Evolutionary conservation across 2,797 vertebrate species (phyloP).

Genomic region (Sylvilagus floridanus): DNA sequence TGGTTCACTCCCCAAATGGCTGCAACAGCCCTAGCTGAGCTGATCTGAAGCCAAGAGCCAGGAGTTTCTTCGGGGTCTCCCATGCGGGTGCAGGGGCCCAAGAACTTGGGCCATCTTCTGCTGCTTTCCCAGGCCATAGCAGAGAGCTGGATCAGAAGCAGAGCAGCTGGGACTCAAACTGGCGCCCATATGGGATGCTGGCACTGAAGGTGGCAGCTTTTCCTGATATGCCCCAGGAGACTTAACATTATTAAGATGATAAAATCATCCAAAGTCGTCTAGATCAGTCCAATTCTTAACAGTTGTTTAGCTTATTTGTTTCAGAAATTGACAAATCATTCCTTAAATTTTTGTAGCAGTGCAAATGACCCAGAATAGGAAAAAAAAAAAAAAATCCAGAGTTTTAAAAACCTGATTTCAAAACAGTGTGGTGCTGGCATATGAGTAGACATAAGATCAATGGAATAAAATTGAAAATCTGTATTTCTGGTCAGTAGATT

Average conservation of each 20-base stretch:
- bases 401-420: background rate
- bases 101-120: too few relatives aligned
- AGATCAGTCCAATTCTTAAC: background rate
- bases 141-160: too few relatives aligned
- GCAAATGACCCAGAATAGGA: background rate
- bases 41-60: too few relatives aligned
- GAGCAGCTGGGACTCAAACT: too few relatives aligned
- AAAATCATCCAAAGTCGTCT: background rate
- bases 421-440: background rate
- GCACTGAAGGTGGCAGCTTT: background rate
- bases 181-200: too few relatives aligned
- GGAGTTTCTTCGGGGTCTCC: too few relatives aligned
- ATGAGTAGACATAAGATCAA: background rate
- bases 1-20: too few relatives aligned
- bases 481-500: background rate
- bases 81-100: too few relatives aligned
- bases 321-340: slow-evolving; percentile 17
- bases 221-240: background rate
- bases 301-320: background rate
- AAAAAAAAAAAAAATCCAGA: too few relatives aligned
- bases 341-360: background rate
- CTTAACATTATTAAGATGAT: background rate
- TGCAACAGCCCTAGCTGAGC: too few relatives aligned
- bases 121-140: too few relatives aligned
- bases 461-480: background rate